A percentile compares a stretch with the other conserved stretches of the same genome.
Conservation (phyloP, 2,113 vertebrate species). For the Bubalus kerabau region DNA sequence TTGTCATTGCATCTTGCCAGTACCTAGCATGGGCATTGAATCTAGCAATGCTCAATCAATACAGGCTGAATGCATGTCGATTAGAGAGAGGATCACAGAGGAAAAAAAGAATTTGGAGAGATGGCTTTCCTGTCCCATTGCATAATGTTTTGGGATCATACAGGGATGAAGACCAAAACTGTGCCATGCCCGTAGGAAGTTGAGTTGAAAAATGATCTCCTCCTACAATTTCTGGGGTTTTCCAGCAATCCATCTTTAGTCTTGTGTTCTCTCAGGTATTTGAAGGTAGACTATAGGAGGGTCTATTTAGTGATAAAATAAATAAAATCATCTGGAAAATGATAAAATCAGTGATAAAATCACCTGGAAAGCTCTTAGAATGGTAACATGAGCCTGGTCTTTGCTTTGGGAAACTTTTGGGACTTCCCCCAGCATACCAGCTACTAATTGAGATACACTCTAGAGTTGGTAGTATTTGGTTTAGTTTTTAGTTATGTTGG, state of each 20-base stretch:
- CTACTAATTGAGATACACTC: neutral
- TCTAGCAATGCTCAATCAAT: neutral
- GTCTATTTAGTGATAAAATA: neutral
- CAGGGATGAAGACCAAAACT: neutral
- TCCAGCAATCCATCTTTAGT: neutral
- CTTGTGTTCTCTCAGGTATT: neutral
- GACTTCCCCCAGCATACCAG: neutral
- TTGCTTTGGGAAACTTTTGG: neutral
- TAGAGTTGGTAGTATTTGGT: neutral
- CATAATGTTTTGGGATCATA: neutral
- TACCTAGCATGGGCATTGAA: neutral
- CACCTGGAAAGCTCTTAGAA: neutral
- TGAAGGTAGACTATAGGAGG: neutral
- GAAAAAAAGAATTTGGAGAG: neutral
- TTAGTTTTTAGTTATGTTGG: neutral
- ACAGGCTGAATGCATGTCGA: neutral
- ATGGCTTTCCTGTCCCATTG: neutral
- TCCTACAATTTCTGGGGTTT: neutral
- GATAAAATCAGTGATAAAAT: neutral
- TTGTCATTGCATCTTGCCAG: neutral
- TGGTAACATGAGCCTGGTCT: neutral
- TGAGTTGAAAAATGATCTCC: neutral
- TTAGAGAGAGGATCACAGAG: neutral
- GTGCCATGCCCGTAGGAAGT: accelerated
- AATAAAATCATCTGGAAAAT: neutral